These are phyloP conservation scores for Ditylenchus weischeri DNA, from an alignment of 2,888 invertebrate species.

Conservation along the genomic window DNA sequence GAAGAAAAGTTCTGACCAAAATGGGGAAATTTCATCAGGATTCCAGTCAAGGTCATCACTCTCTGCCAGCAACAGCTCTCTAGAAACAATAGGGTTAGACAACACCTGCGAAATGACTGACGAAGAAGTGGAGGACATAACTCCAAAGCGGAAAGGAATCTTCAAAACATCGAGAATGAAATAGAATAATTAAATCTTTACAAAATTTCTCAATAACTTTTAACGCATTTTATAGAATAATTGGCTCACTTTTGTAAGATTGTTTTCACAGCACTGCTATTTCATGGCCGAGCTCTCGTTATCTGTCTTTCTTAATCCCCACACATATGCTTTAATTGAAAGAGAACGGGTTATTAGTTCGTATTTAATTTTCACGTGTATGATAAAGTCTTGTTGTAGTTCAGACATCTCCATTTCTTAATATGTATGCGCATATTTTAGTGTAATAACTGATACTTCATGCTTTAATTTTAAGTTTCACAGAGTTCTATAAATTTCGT, in stretches of 20 bases:
- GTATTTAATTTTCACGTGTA: constrained; percentile 4
- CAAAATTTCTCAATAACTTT: too few relatives aligned
- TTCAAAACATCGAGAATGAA: too few relatives aligned
- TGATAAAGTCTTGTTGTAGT: neutral
- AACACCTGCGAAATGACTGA: constrained; percentile 8
- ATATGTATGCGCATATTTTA: neutral
- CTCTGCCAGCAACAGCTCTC: constrained; percentile 10
- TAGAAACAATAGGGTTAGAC: neutral
- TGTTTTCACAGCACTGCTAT: too few relatives aligned
- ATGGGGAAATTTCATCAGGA: constrained; percentile 34
- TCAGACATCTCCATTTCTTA: too few relatives aligned
- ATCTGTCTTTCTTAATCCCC: neutral
- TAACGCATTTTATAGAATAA: too few relatives aligned
- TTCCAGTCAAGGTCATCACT: constrained; percentile 38
- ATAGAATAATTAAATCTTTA: too few relatives aligned
- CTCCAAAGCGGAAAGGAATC: too few relatives aligned
- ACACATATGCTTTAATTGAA: neutral
- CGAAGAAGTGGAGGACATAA: neutral
- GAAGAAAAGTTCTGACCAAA: constrained; percentile 3
- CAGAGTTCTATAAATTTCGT: too few relatives aligned
- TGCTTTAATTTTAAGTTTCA: too few relatives aligned
- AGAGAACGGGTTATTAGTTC: too few relatives aligned
- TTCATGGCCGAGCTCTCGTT: neutral
- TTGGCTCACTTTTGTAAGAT: too few relatives aligned
- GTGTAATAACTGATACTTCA: neutral